Percentiles rank a stretch among this genome's conserved stretches.
phyloP scores from a whole-genome alignment of 2,113 vertebrate species.

The Muscicapa adusta region DNA sequence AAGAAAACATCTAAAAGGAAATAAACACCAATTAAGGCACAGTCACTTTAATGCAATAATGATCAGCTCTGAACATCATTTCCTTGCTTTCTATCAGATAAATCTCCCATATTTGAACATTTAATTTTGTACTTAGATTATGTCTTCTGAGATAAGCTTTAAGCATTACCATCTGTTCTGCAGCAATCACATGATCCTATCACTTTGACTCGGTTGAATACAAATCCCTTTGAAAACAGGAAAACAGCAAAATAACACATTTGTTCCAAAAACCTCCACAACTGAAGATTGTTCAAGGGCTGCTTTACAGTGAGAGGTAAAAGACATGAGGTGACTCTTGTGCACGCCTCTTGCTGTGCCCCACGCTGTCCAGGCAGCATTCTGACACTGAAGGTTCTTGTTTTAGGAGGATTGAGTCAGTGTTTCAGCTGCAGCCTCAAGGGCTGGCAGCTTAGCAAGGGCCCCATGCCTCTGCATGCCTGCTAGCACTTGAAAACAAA shows the following conservation, averaged over 20 bases:
- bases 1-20: constrained; percentile 34
- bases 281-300: background rate
- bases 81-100: constrained; percentile 29
- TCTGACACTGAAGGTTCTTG: background rate
- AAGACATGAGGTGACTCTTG: background rate
- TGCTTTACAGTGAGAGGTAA: background rate
- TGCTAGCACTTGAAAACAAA: constrained; percentile 41
- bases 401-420: constrained; percentile 18
- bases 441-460: constrained; percentile 2
- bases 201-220: constrained; percentile 3
- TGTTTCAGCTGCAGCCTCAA: constrained; percentile 41
- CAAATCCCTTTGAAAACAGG: constrained; percentile 16
- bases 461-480: constrained; percentile 54
- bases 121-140: constrained; percentile 58
- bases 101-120: constrained; percentile 48
- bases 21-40: constrained; percentile 57
- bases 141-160: constrained; percentile 55
- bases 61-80: constrained; percentile 5
- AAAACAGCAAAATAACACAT: background rate
- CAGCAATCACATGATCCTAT: constrained; percentile 42
- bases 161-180: constrained; percentile 59
- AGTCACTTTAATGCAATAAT: constrained; percentile 31
- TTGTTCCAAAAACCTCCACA: background rate
- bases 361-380: background rate
- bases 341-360: background rate